phyloP scores from a whole-genome alignment of 1,140 invertebrate genomes.

The Adoxophyes honmai region DNA sequence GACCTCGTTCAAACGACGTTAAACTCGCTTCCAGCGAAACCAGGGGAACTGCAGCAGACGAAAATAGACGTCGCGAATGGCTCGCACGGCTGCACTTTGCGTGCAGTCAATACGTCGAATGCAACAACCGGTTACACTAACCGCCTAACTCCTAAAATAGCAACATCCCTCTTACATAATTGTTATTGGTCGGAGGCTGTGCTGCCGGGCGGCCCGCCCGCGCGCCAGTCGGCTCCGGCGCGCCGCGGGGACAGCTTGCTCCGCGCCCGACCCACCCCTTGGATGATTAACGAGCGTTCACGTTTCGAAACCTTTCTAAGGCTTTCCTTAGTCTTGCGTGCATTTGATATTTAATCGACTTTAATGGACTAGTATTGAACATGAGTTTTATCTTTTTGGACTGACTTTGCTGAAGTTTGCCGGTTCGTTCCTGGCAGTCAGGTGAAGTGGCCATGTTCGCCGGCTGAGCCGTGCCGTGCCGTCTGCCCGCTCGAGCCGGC shows the following conservation, averaged over 20 bases:
- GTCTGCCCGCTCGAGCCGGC: no score
- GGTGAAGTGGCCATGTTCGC: no score
- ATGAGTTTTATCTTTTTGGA: no score
- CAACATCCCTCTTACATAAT: constrained; percentile 67
- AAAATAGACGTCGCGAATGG: constrained; percentile 34
- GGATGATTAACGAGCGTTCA: no score
- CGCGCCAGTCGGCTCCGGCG: constrained; percentile 23
- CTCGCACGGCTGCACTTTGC: constrained; percentile 22
- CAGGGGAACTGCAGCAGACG: constrained; percentile 31
- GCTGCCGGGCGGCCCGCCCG: constrained; percentile 38
- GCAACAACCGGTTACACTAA: constrained; percentile 46
- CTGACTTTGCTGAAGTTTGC: no score
- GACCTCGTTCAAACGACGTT: constrained; percentile 25
- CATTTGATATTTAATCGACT: no score
- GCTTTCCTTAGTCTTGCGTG: no score
- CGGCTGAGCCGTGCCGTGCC: no score
- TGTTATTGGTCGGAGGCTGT: constrained; percentile 65
- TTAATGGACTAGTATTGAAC: no score
- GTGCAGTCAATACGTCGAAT: constrained; percentile 31
- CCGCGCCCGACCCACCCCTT: constrained; percentile 5
- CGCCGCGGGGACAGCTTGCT: constrained; percentile 21
- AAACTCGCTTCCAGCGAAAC: constrained; percentile 37
- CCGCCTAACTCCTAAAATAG: constrained; percentile 60
- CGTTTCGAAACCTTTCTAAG: no score
- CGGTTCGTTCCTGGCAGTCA: no score